Percentiles rank a stretch among this genome's conserved stretches.
Evolutionary conservation across 2,113 vertebrate species (phyloP).

Genomic region (Melanerpes formicivorus): DNA sequence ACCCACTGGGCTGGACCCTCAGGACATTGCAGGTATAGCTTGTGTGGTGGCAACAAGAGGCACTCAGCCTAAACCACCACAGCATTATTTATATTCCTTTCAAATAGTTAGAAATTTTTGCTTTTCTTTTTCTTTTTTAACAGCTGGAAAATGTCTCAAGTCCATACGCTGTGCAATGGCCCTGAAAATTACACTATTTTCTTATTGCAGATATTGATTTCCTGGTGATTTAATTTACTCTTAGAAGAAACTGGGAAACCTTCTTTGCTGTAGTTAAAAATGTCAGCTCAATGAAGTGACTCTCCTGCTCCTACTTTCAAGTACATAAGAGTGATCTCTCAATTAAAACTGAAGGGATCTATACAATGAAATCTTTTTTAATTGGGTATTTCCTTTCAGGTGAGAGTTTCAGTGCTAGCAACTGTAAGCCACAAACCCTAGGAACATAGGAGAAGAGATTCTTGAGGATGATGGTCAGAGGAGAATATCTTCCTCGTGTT

Average conservation of each 20-base stretch:
- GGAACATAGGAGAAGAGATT: not conserved
- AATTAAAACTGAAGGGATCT: not conserved
- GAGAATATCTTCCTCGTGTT: not conserved
- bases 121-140: not conserved
- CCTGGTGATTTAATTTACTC: not conserved
- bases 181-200: constrained; percentile 9
- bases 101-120: not conserved
- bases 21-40: too few species aligned
- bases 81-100: not conserved
- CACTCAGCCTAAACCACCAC: too few species aligned
- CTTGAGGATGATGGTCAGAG: not conserved
- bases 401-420: not conserved
- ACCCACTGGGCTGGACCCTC: too few species aligned
- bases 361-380: not conserved
- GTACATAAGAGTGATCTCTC: not conserved
- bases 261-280: not conserved
- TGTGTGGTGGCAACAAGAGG: too few species aligned
- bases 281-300: not conserved
- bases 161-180: not conserved
- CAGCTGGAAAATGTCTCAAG: not conserved
- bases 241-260: not conserved
- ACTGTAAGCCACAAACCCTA: not conserved
- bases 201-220: constrained; percentile 34
- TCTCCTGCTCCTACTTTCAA: not conserved
- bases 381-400: not conserved